These are phyloP conservation scores for Nothoprocta perdicaria DNA, from an alignment of 2,113 vertebrate genomes.

Conservation along the genomic window DNA sequence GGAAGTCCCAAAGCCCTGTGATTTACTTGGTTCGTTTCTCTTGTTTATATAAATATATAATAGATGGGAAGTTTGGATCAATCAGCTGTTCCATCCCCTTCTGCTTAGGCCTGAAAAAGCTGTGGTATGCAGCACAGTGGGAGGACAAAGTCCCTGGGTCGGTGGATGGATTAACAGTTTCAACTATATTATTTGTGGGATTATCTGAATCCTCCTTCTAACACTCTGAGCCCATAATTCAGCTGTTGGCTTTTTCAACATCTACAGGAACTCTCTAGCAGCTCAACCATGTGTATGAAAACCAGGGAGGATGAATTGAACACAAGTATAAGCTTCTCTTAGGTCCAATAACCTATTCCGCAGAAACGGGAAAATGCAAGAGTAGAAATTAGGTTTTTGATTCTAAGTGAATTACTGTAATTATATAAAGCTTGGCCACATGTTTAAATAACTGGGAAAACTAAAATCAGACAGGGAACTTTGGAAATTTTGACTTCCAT, in stretches of 20 bases:
- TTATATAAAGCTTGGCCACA: not conserved
- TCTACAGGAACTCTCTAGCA: not conserved
- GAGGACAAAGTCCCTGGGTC: not conserved
- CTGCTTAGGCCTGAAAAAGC: not conserved
- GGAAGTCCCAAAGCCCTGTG: not conserved
- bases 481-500: not conserved
- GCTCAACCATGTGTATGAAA: not conserved
- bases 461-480: fast-evolving
- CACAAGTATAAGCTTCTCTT: not conserved
- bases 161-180: not conserved
- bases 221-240: not conserved
- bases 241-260: not conserved
- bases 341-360: not conserved
- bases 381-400: not conserved
- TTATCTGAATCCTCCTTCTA: not conserved
- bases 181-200: not conserved
- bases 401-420: not conserved
- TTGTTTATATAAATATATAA: not conserved
- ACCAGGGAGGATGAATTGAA: not conserved
- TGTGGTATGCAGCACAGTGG: not conserved
- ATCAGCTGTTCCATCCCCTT: not conserved
- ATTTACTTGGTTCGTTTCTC: not conserved
- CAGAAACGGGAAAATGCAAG: not conserved
- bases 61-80: not conserved
- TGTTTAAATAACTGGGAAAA: not conserved